A percentile compares a stretch with the other conserved stretches of the same genome.
Evolutionary conservation across 2,888 invertebrate genomes (phyloP).

Genomic region (Rotaria sp.): DNA sequence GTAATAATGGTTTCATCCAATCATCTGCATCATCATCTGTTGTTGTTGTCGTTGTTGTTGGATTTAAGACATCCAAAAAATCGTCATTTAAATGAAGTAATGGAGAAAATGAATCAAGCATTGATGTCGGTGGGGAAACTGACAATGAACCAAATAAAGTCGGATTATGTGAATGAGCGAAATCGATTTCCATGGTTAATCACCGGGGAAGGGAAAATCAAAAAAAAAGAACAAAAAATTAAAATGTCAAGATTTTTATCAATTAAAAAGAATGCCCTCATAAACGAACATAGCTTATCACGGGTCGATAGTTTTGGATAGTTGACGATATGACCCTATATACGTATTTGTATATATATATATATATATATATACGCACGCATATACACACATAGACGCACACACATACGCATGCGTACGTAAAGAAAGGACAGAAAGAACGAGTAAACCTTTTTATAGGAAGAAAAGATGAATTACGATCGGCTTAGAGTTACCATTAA

Average conservation of each 20-base stretch:
- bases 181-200: neutral
- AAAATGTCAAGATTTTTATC: neutral
- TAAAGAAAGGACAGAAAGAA: neutral
- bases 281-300: neutral
- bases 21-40: neutral
- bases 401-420: neutral
- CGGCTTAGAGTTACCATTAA: neutral
- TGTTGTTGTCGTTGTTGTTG: neutral
- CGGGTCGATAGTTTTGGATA: neutral
- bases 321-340: neutral
- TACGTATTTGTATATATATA: neutral
- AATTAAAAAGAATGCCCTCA: neutral
- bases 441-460: neutral
- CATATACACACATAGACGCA: neutral
- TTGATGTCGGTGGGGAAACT: neutral
- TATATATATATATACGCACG: neutral
- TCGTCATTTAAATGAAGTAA: neutral
- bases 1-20: constrained; percentile 25
- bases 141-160: neutral
- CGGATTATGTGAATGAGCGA: neutral
- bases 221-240: neutral
- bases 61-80: neutral
- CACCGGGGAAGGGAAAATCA: neutral
- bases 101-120: neutral
- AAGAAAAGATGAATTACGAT: neutral